These are phyloP conservation scores for Leucoraja erinaceus DNA, from an alignment of 2,113 vertebrate genomes.

Conservation along the genomic window DNA sequence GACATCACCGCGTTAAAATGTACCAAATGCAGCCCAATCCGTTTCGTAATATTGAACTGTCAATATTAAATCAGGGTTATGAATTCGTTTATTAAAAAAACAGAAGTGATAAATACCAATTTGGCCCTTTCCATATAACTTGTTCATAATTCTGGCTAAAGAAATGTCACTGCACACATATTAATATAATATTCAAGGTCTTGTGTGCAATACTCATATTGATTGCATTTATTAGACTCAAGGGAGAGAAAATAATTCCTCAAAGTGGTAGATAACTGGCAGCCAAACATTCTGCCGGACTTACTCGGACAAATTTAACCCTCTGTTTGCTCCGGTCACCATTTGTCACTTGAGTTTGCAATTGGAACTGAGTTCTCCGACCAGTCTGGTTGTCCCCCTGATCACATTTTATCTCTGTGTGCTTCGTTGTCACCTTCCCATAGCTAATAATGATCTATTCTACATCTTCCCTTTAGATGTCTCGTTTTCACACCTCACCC, in stretches of 20 bases:
- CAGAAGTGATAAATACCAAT: slow-evolving; percentile 99
- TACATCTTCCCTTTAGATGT: too few relatives aligned
- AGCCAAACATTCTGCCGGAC: slow-evolving; percentile 75
- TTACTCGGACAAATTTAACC: slow-evolving; percentile 32
- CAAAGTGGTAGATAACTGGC: slow-evolving; percentile 99
- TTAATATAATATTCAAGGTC: slow-evolving; percentile 99
- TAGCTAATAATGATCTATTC: too few relatives aligned
- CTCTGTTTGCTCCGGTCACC: slow-evolving; percentile 10
- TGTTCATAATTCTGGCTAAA: slow-evolving; percentile 99
- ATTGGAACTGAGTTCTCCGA: neutral
- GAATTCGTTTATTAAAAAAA: slow-evolving; percentile 61
- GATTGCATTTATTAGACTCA: slow-evolving; percentile 99
- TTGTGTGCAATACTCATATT: slow-evolving; percentile 99
- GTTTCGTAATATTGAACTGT: neutral
- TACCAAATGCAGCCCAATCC: neutral
- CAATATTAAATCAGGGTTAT: slow-evolving; percentile 21
- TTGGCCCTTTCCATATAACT: slow-evolving; percentile 97
- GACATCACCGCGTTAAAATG: too few relatives aligned
- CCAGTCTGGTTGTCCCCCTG: too few relatives aligned
- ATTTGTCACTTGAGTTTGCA: neutral
- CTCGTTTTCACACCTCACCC: too few relatives aligned
- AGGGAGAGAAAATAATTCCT: slow-evolving; percentile 99
- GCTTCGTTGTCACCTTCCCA: too few relatives aligned
- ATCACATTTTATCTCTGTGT: too few relatives aligned
- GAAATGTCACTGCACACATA: slow-evolving; percentile 99